Percentiles rank a stretch among this genome's conserved stretches.
These are phyloP conservation scores for Glaucopsyche alexis DNA, from an alignment of 2,888 invertebrate species.

Conservation along the genomic window DNA sequence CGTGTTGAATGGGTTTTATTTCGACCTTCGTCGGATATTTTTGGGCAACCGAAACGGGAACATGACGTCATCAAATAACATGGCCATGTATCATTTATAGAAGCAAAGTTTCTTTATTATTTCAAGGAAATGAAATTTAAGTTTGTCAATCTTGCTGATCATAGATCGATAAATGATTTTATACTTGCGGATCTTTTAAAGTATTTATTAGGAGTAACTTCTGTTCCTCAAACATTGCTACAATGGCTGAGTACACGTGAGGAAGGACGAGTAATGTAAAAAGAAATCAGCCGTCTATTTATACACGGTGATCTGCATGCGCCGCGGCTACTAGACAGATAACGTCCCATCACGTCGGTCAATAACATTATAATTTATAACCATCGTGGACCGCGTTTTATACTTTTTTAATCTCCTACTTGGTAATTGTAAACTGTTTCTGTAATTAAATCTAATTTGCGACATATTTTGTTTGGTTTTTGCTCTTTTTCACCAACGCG, in stretches of 20 bases:
- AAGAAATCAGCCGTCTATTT: constrained; percentile 35
- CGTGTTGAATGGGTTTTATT: constrained; percentile 30
- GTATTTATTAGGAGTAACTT: neutral
- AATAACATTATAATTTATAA: constrained; percentile 38
- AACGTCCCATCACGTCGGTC: constrained; percentile 40
- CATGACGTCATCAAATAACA: constrained; percentile 35
- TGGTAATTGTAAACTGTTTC: constrained; percentile 6
- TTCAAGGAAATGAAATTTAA: neutral
- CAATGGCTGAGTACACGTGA: neutral
- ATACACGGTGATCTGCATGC: constrained; percentile 40
- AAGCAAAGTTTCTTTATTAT: neutral
- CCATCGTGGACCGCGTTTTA: constrained; percentile 29
- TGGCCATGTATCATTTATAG: constrained; percentile 1
- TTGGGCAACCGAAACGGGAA: constrained; percentile 34
- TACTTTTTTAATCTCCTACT: constrained; percentile 19
- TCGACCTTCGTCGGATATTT: constrained; percentile 35
- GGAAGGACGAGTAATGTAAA: constrained; percentile 16
- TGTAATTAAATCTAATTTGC: constrained; percentile 15
- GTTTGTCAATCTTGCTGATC: neutral
- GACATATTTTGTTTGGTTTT: constrained; percentile 11
- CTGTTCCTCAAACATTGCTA: neutral
- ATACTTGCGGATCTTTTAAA: neutral
- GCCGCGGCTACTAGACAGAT: constrained; percentile 37
- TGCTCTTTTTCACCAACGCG: neutral
- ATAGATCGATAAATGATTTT: neutral